Evolutionary conservation across 2,888 invertebrate genomes (phyloP), one percentile per base, ranked within the genome.

Genomic region (Melieria picta): DNA sequence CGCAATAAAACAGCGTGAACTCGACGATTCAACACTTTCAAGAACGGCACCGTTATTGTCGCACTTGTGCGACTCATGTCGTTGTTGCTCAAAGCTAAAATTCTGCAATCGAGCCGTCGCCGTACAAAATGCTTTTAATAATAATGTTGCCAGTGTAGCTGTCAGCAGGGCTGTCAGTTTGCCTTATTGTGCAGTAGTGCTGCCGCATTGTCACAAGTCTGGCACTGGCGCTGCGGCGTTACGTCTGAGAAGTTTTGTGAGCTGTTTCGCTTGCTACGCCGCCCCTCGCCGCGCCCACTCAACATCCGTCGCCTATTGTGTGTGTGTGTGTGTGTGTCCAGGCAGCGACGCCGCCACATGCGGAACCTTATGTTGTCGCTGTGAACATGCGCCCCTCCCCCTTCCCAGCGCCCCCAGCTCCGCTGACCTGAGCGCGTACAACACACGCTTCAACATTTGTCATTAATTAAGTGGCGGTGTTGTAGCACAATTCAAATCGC

Each of bases 381-480:
- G 30, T 30, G 30, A 30, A 30, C 30, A 30, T 30, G 30, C 30
- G 30, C 30, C 30, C 30, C 30, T 1, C 30, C 30, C 30, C 3
- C 30, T 30, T 30, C 30, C 30, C 30, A 30, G 3, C 30, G 1
- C 3, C 30, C 30, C 30, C 30, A 16, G 16, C 3, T 30, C 30
- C 30, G 30, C 30, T 30, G 30, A 30, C 30, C 30, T 30, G 3
- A 30, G 30, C 57, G 47, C 43, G 9, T 62, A 46, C 7, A 30
- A 30, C 3, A 30, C 30, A 30, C 30, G 30, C 30, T 30, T 30
- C 30, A 55, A 65, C 73, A 75, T 77, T 77, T 77, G 75, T 72
- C 76, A 76, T 77, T 77, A 77, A 77, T 77, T 77, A 77, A 77
- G 73, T 76, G 75, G 74, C 72, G 75, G 74, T 77, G 73, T 77